Evolutionary conservation across 2,797 vertebrate species (phyloP), one percentile per base, ranked within the genome.

Genomic region (Fundulus diaphanus): DNA sequence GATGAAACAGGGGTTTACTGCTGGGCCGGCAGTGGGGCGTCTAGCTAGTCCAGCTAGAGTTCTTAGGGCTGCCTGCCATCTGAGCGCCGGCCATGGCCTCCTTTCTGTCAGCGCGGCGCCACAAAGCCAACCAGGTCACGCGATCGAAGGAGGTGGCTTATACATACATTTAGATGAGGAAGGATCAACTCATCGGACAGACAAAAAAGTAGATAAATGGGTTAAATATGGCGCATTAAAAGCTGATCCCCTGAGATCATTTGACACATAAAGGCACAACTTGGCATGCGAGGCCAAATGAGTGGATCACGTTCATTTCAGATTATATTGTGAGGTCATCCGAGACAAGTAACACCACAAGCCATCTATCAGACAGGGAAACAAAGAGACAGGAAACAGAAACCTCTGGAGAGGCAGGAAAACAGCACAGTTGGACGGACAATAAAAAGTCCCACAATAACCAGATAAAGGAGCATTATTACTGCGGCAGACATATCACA

Each of bases 21-120:
- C 37, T 77, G 77, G 80, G 80, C 68, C 77, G 78, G 68, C 84
- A 75, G 72, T 18, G 68, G 83, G 82, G 51, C 29, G 56, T 88
- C 88, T 80, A 88, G 80, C 78, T 74, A 61, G 87, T 88, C 83
- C 84, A 85, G 82, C 86, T 83, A 75, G 83, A 88, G 88, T 89
- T 88, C 84, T 91, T 74, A 88, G 83, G 85, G 82, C 81, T 0
- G 18, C 48, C 31, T 40, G 84, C 91, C 88, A 91, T 90, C 79
- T 93, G 93, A 92, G 68, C 24, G 59, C 67, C 72, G 63, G 89
- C 86, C 90, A 90, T 93, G 90, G 91, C 92, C 92, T 90, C 87
- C 77, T 92, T 93, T 92, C 85, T 85, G 63, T 72, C 73, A 27
- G 82, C 2, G 22, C 77, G 78, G 72, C 35, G 72, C 84, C 44